Percentiles rank a stretch among this genome's conserved stretches.
Conservation (phyloP, 2,888 invertebrate species). For the Lepidocyrtinus sp. region DNA sequence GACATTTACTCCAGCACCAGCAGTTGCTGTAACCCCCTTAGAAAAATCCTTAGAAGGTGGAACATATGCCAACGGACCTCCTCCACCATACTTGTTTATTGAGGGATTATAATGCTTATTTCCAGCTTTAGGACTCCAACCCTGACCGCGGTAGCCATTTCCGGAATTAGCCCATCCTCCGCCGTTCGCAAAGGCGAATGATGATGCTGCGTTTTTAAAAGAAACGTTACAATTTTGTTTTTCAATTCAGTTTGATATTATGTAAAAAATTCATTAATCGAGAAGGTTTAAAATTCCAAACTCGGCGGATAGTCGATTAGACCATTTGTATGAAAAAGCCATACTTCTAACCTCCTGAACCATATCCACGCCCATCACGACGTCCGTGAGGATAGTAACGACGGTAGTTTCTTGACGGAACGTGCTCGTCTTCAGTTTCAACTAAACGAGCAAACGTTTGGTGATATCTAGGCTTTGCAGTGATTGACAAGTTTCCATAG, state of each 20-base stretch:
- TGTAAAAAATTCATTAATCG: not conserved
- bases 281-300: not conserved
- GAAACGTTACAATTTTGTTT: not conserved
- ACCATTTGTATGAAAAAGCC: not conserved
- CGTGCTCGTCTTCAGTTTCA: not conserved
- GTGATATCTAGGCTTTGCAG: not conserved
- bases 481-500: not conserved
- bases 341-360: conserved; percentile 25
- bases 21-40: conserved; percentile 10
- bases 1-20: not conserved
- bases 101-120: conserved; percentile 57
- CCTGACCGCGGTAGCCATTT: conserved; percentile 15
- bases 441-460: too few species aligned
- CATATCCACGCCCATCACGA: conserved; percentile 36
- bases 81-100: conserved; percentile 59
- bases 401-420: conserved; percentile 20
- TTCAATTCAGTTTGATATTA: not conserved
- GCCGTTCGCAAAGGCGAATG: conserved; percentile 34
- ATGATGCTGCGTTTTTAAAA: conserved; percentile 5
- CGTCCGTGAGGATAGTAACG: conserved; percentile 29
- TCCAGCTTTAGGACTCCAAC: not conserved
- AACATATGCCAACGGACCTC: conserved; percentile 45
- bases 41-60: conserved; percentile 32
- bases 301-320: not conserved
- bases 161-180: conserved; percentile 25